A percentile compares a stretch with the other conserved stretches of the same genome.
These are phyloP conservation scores for Sweltsa coloradensis DNA, from an alignment of 1,140 invertebrate genomes.

Conservation along the genomic window DNA sequence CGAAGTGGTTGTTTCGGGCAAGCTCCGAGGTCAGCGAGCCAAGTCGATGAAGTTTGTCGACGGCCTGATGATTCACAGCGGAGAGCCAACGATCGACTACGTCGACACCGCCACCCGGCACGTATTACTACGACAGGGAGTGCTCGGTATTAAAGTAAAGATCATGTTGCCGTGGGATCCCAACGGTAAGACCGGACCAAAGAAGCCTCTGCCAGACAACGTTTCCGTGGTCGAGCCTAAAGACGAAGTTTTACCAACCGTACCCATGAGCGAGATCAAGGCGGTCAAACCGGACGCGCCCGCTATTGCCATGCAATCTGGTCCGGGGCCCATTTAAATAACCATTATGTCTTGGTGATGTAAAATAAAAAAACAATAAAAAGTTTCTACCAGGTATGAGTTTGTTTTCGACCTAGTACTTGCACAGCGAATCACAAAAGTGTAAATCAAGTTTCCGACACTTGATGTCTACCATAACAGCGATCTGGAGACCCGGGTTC, in stretches of 20 bases:
- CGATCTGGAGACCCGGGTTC: too few relatives aligned
- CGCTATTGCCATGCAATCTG: constrained; percentile 11
- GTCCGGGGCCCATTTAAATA: too few relatives aligned
- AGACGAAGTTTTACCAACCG: constrained; percentile 53
- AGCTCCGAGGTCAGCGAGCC: constrained; percentile 95
- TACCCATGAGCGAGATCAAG: constrained; percentile 51
- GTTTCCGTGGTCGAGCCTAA: constrained; percentile 92
- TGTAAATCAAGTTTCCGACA: too few relatives aligned
- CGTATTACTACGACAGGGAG: constrained; percentile 89
- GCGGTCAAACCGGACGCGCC: constrained; percentile 21
- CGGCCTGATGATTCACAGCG: constrained; percentile 99
- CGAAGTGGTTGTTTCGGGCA: constrained; percentile 98
- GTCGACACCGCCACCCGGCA: constrained; percentile 96
- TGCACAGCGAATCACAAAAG: too few relatives aligned
- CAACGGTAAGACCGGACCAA: constrained; percentile 93
- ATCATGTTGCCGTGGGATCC: constrained; percentile 99
- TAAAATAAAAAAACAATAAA: too few relatives aligned
- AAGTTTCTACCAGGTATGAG: too few relatives aligned
- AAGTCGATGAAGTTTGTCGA: constrained; percentile 99
- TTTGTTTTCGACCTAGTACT: too few relatives aligned
- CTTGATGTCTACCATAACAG: too few relatives aligned
- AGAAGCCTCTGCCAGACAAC: constrained; percentile 93
- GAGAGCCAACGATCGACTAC: constrained; percentile 96
- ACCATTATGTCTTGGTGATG: too few relatives aligned
- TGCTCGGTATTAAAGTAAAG: constrained; percentile 91